phyloP scores from a whole-genome alignment of 2,888 invertebrate species.

The Linyphia triangularis region DNA sequence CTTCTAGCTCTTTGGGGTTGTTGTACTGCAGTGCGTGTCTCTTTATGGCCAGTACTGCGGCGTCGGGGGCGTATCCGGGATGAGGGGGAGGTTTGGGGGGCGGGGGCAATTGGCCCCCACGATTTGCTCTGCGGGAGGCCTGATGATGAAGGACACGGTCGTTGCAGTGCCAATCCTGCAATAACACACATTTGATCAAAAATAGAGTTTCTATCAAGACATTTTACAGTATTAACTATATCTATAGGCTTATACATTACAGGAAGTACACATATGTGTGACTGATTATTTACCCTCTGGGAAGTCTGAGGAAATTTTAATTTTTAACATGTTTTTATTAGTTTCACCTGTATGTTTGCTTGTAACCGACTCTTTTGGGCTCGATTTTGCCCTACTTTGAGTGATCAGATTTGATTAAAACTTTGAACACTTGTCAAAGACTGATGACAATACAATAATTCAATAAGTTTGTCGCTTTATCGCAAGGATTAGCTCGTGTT shows the following conservation, averaged over 20 bases:
- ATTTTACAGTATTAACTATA: neutral
- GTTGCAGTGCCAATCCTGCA: constrained; percentile 94
- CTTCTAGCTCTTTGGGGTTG: constrained; percentile 93
- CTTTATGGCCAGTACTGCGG: constrained; percentile 97
- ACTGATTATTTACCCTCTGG: no score
- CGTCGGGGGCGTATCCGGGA: constrained; percentile 94
- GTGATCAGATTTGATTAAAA: no score
- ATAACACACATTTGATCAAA: neutral
- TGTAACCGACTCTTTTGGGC: no score
- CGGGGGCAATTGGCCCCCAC: constrained; percentile 82
- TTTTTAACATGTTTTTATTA: no score
- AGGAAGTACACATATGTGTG: no score
- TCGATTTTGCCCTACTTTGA: no score
- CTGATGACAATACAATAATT: no score
- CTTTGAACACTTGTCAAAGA: no score
- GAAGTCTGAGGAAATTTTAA: no score
- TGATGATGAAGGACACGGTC: constrained; percentile 85
- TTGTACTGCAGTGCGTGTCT: constrained; percentile 94
- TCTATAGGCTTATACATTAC: neutral
- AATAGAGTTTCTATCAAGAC: neutral
- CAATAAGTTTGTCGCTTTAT: no score
- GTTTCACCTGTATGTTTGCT: no score
- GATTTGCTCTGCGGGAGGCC: constrained; percentile 85
- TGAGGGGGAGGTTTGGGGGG: constrained; percentile 84
- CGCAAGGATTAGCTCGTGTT: no score